Evolutionary conservation across 2,113 vertebrate genomes (phyloP), one percentile per base, ranked within the genome.

Genomic region (Hassar affinis): DNA sequence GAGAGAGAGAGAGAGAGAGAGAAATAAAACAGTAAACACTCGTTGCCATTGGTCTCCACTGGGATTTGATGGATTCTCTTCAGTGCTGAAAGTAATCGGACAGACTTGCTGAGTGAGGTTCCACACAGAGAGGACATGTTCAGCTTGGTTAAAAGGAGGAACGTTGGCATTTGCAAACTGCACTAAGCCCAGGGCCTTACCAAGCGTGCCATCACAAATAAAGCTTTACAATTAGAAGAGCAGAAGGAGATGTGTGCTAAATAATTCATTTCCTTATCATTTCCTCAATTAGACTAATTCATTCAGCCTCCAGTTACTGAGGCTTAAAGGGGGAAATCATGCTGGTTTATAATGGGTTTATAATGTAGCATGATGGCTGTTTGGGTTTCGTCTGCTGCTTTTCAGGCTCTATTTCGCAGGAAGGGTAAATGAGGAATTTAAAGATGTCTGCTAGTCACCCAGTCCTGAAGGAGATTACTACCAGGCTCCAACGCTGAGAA

Each of bases 21-120:
- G 81, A 30, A 79, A 69, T 52, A 72, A 82, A 87, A 84, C 78
- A 81, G 51, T 22, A 27, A 83, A 77, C 45, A 78, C 25, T 79
- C 6, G 18, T 7, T 2, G 51, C 15, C 17, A 27, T 45, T 42
- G 45, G 78, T 84, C 81, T 87, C 86, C 59, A 76, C 77, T 35
- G 78, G 77, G 86, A 80, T 76, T 30, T 62, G 80, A 66, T 30
- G 30, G 25, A 78, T 84, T 75, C 78, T 78, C 74, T 62, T 86
- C 86, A 87, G 88, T 81, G 87, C 87, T 89, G 83, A 90, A 84
- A 89, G 54, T 88, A 69, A 83, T 71, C 85, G 86, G 86, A 87
- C 80, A 88, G 72, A 80, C 27, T 75, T 74, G 62, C 71, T 83
- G 78, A 85, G 84, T 79, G 78, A 87, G 75, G 47, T 66, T 79